Evolutionary conservation across 2,888 invertebrate species (phyloP).

Genomic region (Luperina testacea): DNA sequence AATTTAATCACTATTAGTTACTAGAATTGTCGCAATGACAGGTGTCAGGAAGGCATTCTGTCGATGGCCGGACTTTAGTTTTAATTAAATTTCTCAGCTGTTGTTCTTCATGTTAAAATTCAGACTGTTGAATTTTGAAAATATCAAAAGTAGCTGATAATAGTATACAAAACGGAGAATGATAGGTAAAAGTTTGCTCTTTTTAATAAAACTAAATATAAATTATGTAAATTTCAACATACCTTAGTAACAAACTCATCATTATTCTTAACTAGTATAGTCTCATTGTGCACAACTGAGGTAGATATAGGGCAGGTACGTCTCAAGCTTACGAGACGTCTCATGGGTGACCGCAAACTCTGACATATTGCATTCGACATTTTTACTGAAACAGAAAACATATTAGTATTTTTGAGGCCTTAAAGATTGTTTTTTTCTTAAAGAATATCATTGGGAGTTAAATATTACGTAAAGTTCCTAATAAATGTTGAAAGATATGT

Average conservation of each 20-base stretch:
- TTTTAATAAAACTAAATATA: neutral
- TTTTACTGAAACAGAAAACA: constrained; percentile 58
- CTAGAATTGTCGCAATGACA: no score
- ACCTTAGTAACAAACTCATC: constrained; percentile 94
- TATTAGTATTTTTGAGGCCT: neutral
- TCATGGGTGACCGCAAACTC: constrained; percentile 83
- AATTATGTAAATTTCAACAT: constrained; percentile 46
- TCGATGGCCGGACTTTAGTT: no score
- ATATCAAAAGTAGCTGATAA: neutral
- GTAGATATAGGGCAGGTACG: constrained; percentile 81
- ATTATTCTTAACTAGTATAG: constrained; percentile 92
- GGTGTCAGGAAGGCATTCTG: no score
- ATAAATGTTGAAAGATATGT: neutral
- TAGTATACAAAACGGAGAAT: neutral
- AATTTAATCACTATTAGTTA: no score
- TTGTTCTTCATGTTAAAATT: no score
- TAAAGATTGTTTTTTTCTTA: neutral
- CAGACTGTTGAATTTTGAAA: neutral
- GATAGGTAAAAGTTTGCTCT: neutral
- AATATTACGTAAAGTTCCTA: neutral
- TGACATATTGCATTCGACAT: constrained; percentile 85
- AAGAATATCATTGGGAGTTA: neutral
- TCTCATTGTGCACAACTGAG: constrained; percentile 86
- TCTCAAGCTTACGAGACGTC: constrained; percentile 75
- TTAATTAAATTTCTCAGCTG: no score